Conservation (phyloP, 2,888 invertebrate genomes). For the Lysandra coridon region DNA sequence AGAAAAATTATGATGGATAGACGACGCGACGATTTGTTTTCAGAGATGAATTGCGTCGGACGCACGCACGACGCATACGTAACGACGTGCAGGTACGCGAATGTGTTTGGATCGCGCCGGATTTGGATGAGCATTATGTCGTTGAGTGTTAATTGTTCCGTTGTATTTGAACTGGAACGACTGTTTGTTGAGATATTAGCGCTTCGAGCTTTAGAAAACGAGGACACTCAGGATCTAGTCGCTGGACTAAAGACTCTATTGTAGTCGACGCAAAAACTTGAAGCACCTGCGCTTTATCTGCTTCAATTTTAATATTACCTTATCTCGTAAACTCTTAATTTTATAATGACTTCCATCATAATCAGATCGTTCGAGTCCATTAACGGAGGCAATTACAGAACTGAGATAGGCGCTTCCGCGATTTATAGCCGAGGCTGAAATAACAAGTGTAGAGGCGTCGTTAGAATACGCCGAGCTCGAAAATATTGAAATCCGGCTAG, state of each 20-base stretch:
- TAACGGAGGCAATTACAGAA: not conserved
- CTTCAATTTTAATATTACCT: not conserved
- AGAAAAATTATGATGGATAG: conserved; percentile 77
- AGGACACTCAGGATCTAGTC: not conserved
- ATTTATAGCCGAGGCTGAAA: not conserved
- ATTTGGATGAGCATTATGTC: conserved; percentile 22
- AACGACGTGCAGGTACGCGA: conserved; percentile 44
- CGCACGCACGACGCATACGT: conserved; percentile 72
- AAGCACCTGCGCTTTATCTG: not conserved
- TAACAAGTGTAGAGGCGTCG: not conserved
- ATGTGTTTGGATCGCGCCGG: conserved; percentile 12
- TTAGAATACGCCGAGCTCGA: not conserved
- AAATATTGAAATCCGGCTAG: conserved; percentile 28
- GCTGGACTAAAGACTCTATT: not conserved
- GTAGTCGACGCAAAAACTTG: not conserved
- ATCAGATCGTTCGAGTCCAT: not conserved
- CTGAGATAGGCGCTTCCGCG: not conserved
- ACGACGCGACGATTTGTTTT: conserved; percentile 73
- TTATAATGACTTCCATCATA: not conserved
- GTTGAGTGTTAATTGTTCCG: conserved; percentile 20
- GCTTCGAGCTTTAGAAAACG: conserved; percentile 3
- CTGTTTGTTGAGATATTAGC: conserved; percentile 13
- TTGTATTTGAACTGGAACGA: not conserved
- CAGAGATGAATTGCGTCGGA: conserved; percentile 69
- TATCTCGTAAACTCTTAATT: not conserved